Evolutionary conservation across 2,888 invertebrate genomes (phyloP), one percentile per base, ranked within the genome.

Genomic region (Dicranocentrus wangi): DNA sequence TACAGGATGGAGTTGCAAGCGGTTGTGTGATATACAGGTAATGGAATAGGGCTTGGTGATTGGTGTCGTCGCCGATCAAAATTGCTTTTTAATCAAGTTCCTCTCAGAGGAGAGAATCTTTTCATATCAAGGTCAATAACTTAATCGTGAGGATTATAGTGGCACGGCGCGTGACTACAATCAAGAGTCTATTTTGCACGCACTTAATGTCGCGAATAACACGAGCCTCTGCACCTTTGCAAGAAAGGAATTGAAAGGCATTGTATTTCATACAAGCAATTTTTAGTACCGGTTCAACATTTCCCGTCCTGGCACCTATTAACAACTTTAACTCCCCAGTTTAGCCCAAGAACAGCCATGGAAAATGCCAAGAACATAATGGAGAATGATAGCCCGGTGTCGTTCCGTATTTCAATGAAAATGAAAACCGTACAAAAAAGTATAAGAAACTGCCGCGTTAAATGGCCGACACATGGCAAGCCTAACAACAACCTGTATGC

Each of bases 81-180:
- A 51, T 61, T 72, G 32, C 47, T 61, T 61, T 61, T 47, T 61
- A 72, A 72, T 72, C 61, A 72, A 61, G 32, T 21, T 53, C 58
- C 42, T 51, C 51, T 51, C 2, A 47, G 2, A 17, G 3, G n/a
- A 51, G 51, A n/a, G 51, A 17, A n/a, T 8, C 51, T 19, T 65
- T 43, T n/a, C 51, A 51, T 53, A 73, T 65, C 55, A 53, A 53
- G 65, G 61, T 28, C 73, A 65, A 73, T 73, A 51, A 65, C 73
- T 73, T 73, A 65, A 73, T 73, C 73, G 73, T 73, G 73, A 63
- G 65, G 27, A 73, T 73, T 65, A 61, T 43, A 73, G 32, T 1
- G 32, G 10, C 5, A 61, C n/a, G 21, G 23, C 53, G 73, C 73
- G 73, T 73, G 73, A 63, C 63, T 73, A 32, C 23, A 61, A 27